These are phyloP conservation scores for Bombus pascuorum DNA, from an alignment of 1,140 invertebrate genomes.

Conservation along the genomic window DNA sequence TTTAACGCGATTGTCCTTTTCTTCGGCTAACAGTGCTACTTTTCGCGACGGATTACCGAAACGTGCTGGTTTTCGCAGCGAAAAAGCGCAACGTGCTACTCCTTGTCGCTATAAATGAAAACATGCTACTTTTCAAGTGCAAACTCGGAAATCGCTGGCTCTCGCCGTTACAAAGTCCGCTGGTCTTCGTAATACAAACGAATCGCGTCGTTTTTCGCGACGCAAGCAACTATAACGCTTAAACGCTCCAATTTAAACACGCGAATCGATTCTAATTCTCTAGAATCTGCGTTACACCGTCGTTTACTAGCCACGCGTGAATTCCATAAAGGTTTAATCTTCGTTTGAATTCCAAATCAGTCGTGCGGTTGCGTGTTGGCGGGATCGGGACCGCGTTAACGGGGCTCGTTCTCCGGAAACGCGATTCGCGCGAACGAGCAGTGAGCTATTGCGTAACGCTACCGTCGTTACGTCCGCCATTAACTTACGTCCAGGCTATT, in stretches of 20 bases:
- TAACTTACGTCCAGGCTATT: neutral
- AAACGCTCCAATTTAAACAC: neutral
- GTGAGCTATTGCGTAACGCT: neutral
- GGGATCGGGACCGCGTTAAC: neutral
- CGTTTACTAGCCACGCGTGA: neutral
- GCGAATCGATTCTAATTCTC: neutral
- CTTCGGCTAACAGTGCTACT: no score
- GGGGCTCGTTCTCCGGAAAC: neutral
- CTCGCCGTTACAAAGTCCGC: neutral
- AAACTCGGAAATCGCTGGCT: neutral
- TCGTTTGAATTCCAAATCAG: neutral
- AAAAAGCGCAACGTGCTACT: neutral
- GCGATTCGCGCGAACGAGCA: neutral
- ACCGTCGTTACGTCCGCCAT: neutral
- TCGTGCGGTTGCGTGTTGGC: neutral
- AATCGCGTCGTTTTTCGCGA: neutral
- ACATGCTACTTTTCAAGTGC: neutral
- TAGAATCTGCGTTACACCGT: neutral
- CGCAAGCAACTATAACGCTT: neutral
- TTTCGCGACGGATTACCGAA: no score
- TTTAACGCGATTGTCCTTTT: no score
- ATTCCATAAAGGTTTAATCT: neutral
- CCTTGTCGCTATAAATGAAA: neutral
- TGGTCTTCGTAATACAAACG: neutral
- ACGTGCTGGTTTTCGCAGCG: no score